Conservation (phyloP, 2,888 invertebrate species). For the Gandaritis pyraliata region DNA sequence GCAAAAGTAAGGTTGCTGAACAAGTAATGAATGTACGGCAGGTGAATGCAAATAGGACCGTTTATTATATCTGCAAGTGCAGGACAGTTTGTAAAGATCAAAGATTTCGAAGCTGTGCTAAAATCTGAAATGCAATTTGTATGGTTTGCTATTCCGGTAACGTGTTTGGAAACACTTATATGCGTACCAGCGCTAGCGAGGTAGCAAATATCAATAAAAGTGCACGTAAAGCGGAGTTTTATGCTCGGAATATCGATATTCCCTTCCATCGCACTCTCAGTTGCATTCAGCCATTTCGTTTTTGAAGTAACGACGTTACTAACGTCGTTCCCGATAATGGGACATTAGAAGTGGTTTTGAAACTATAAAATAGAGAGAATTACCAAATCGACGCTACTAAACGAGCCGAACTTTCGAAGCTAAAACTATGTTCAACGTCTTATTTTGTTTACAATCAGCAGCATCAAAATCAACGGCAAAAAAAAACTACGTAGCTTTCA, state of each 20-base stretch:
- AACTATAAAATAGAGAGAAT: background rate
- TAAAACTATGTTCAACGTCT: background rate
- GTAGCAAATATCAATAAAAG: constrained; percentile 17
- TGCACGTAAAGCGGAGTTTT: constrained; percentile 24
- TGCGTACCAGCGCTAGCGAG: constrained; percentile 16
- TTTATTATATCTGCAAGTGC: constrained; percentile 52
- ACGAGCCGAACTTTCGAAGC: background rate
- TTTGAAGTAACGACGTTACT: constrained; percentile 18
- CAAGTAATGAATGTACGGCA: constrained; percentile 57
- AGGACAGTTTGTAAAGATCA: constrained; percentile 51
- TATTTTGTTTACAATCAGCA: constrained; percentile 9
- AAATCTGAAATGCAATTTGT: constrained; percentile 48
- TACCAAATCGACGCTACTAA: too few species aligned
- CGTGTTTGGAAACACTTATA: constrained; percentile 21
- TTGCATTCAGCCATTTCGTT: constrained; percentile 23
- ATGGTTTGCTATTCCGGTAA: constrained; percentile 29
- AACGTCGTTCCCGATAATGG: constrained; percentile 7
- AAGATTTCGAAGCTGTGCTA: constrained; percentile 45
- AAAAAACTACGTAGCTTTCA: constrained; percentile 23
- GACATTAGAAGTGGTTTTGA: background rate
- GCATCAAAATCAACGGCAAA: constrained; percentile 7
- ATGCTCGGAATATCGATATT: constrained; percentile 29
- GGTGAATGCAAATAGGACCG: constrained; percentile 57
- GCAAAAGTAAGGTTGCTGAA: constrained; percentile 18
- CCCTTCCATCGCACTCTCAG: constrained; percentile 21